Conservation (phyloP, 2,797 vertebrate genomes). For the Syndactyla subalaris region DNA sequence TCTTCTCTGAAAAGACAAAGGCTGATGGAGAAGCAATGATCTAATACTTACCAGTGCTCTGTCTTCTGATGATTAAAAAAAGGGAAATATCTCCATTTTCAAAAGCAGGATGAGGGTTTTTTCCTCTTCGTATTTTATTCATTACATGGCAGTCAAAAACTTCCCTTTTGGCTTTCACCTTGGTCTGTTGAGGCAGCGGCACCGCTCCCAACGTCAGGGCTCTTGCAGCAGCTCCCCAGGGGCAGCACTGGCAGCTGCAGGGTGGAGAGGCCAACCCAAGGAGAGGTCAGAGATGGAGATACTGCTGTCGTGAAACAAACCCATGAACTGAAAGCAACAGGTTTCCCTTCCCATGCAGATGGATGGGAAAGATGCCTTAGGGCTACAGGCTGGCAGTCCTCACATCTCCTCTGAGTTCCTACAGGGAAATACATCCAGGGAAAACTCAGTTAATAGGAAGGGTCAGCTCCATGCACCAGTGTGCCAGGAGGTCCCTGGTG, state of each 20-base stretch:
- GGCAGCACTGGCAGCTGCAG: fast-evolving
- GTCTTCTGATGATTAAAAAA: neutral
- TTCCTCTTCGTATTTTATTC: neutral
- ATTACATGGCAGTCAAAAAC: neutral
- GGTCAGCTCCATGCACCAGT: neutral
- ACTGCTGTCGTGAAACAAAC: neutral
- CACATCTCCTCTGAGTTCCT: neutral
- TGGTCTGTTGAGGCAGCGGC: fast-evolving
- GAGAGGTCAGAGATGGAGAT: neutral
- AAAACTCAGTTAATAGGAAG: neutral
- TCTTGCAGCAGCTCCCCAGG: fast-evolving
- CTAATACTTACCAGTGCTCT: neutral
- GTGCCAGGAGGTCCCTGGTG: fast-evolving
- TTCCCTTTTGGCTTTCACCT: neutral
- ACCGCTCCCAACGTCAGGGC: fast-evolving
- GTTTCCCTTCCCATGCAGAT: neutral
- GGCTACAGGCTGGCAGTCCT: neutral
- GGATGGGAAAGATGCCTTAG: neutral
- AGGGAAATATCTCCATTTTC: neutral
- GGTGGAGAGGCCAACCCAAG: neutral
- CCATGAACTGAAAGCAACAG: neutral
- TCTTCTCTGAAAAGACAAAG: neutral
- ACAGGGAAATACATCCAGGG: neutral
- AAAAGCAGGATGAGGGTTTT: neutral
- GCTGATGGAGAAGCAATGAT: neutral